phyloP scores from a whole-genome alignment of 2,888 invertebrate genomes.

The Andricus quercusramuli region DNA sequence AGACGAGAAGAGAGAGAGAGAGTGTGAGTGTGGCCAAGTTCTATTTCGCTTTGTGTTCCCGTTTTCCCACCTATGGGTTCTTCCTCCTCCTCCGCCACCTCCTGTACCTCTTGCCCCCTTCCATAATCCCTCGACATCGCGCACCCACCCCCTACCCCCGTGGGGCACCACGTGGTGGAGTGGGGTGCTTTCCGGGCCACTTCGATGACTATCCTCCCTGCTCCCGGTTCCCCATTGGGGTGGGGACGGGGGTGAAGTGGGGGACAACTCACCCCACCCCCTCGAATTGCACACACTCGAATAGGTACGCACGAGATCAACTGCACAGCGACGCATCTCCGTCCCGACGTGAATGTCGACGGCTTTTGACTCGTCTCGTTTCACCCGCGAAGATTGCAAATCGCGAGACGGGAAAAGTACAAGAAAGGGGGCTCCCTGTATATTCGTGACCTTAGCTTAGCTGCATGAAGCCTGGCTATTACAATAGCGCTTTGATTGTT shows the following conservation, averaged over 20 bases:
- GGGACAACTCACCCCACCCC: conserved; percentile 55
- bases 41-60: conserved; percentile 69
- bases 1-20: conserved; percentile 35
- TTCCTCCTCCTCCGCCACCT: conserved; percentile 60
- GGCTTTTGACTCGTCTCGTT: conserved; percentile 43
- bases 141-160: conserved; percentile 66
- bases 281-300: conserved; percentile 43
- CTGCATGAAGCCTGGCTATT: conserved; percentile 30
- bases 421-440: conserved; percentile 15
- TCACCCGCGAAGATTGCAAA: conserved; percentile 36
- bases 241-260: conserved; percentile 67
- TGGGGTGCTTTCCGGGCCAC: conserved; percentile 70
- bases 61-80: conserved; percentile 71
- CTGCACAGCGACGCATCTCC: conserved; percentile 32
- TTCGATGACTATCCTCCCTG: conserved; percentile 65
- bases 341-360: conserved; percentile 34
- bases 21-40: conserved; percentile 56
- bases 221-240: conserved; percentile 63
- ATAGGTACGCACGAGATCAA: conserved; percentile 6
- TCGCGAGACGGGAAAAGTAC: conserved; percentile 42
- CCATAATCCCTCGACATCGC: conserved; percentile 53
- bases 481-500: no score
- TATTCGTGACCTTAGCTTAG: conserved; percentile 49
- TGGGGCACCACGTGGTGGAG: conserved; percentile 68
- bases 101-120: conserved; percentile 54